Base-by-base conservation (phyloP, 2,797 vertebrate species). In the Dromococcyx pavoninus region DNA sequence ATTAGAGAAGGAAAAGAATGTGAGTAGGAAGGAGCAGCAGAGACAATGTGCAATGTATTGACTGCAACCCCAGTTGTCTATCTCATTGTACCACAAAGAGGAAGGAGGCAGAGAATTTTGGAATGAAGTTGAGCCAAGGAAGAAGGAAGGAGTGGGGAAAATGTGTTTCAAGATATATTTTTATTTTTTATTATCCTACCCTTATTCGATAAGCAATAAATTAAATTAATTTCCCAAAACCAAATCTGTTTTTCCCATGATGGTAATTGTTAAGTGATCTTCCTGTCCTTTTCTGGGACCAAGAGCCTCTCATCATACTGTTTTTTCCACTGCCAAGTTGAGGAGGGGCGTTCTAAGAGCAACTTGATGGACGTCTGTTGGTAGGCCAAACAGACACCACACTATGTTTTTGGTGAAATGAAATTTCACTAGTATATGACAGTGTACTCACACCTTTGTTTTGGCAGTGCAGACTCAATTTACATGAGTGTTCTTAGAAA, bases 1-100 rank as follows among this genome's bases (percentile, higher is more conserved):
- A 4, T 0, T 61, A 56, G 23, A 50, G 11, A 9, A 58, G 17
- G 7, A 15, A 7, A 83, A 60, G 17, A 46, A 2, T 24, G 17
- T 27, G 28, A 41, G 16, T n/a, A 54, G 12, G n/a, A 87, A 72
- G 21, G 17, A 60, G 7, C 1, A 4, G 3, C 9, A 66, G 46
- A 54, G 21, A 11, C 4, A 72, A 27, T 2, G 8, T 1, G 0
- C 9, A 5, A 44, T 44, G n/a, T 64, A 58, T 24, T 43, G 37
- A 54, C 8, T 2, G 0, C 10, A 61, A 11, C 2, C 5, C 5
- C 17, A 2, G 3, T 30, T 71, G 6, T 11, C 16, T 1, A 2
- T 32, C 2, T 8, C 1, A 3, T 6, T 46, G 3, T 2, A 9
- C 7, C 0, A 1, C 3, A 39, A 3, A 17, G 1, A 0, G 4